phyloP scores from a whole-genome alignment of 2,113 vertebrate species.

The Menura novaehollandiae region DNA sequence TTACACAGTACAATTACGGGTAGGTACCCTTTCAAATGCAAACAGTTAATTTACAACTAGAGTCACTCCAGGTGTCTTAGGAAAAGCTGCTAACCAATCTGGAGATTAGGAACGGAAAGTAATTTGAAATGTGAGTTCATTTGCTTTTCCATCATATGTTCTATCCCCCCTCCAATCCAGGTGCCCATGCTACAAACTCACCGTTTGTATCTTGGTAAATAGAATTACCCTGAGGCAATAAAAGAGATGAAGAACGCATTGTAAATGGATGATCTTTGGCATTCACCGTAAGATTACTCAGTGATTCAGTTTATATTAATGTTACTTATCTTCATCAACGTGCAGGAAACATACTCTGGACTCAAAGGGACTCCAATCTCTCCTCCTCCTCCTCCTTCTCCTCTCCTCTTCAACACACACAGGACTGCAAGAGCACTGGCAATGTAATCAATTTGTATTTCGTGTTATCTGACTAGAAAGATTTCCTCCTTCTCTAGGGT shows the following conservation, averaged over 20 bases:
- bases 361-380: background rate
- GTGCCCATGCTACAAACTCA: background rate
- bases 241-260: background rate
- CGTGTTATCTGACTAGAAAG: background rate
- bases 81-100: background rate
- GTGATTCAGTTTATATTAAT: background rate
- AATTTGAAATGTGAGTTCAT: background rate
- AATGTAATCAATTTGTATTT: background rate
- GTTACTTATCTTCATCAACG: background rate
- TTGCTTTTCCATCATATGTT: background rate
- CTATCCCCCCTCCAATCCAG: background rate
- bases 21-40: background rate
- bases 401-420: background rate
- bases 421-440: background rate
- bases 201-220: background rate
- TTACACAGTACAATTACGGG: background rate
- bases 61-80: background rate
- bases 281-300: background rate
- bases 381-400: background rate
- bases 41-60: background rate
- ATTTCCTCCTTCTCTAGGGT: background rate
- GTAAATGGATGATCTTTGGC: slow-evolving; percentile 6
- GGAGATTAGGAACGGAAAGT: background rate
- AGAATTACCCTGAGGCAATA: background rate
- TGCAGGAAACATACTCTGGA: background rate